A percentile compares a stretch with the other conserved stretches of the same genome.
phyloP scores from a whole-genome alignment of 2,888 invertebrate species.

The Anthrax anthrax region DNA sequence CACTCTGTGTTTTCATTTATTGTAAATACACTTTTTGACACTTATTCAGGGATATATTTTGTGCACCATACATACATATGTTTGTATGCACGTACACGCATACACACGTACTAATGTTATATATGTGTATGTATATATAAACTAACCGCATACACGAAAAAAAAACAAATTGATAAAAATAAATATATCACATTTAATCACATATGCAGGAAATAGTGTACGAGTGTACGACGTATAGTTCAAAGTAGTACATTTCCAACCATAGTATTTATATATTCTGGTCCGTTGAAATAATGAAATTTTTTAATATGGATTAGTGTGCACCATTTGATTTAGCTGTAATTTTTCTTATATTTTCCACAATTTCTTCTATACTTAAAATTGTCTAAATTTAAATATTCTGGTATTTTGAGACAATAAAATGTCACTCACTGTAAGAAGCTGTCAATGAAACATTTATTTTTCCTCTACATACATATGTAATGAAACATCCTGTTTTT shows the following conservation, averaged over 20 bases:
- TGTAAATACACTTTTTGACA: too few relatives aligned
- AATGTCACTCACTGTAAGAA: slow-evolving; percentile 4
- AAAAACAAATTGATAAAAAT: too few relatives aligned
- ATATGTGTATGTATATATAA: too few relatives aligned
- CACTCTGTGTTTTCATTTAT: too few relatives aligned
- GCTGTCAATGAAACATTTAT: slow-evolving; percentile 3
- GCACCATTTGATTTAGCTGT: slow-evolving; percentile 1
- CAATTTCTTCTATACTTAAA: not conserved
- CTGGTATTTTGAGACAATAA: not conserved
- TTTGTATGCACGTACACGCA: too few relatives aligned
- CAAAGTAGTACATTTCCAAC: slow-evolving; percentile 2
- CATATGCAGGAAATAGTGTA: too few relatives aligned
- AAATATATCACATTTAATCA: too few relatives aligned
- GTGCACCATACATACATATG: too few relatives aligned
- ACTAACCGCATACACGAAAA: too few relatives aligned
- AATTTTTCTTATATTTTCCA: slow-evolving; percentile 4
- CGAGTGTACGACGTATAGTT: too few relatives aligned
- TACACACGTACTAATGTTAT: too few relatives aligned
- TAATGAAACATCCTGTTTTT: not conserved
- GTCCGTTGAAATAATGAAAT: not conserved
- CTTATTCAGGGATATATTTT: too few relatives aligned
- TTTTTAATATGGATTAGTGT: slow-evolving; percentile 7
- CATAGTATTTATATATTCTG: slow-evolving; percentile 6
- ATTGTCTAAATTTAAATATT: not conserved
- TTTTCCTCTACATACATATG: not conserved